A percentile compares a stretch with the other conserved stretches of the same genome.
Evolutionary conservation across 2,113 vertebrate species (phyloP).

Genomic region (Paedocypris sp.): DNA sequence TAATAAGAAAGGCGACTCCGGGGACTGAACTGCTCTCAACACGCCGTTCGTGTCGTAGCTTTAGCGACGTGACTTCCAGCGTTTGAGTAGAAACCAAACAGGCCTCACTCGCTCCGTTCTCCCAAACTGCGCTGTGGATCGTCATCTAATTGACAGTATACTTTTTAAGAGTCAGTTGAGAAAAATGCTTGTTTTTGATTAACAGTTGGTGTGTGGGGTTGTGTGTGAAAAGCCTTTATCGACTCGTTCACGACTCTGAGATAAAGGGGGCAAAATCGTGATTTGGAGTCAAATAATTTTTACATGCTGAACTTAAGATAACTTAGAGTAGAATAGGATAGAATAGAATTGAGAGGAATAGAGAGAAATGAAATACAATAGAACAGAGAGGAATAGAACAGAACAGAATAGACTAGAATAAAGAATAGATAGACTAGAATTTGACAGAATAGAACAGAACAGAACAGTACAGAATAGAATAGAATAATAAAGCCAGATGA

Average conservation of each 20-base stretch:
- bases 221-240: slow-evolving; percentile 31
- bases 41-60: slow-evolving; percentile 7
- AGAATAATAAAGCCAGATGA: no score
- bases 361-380: background rate
- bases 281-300: slow-evolving; percentile 24
- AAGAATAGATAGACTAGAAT: no score
- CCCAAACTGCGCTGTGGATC: background rate
- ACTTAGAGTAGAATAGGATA: no score
- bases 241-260: slow-evolving; percentile 26
- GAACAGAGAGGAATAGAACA: background rate
- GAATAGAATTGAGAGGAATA: no score
- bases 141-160: background rate
- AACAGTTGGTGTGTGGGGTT: background rate
- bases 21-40: slow-evolving; percentile 36
- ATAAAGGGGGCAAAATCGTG: slow-evolving; percentile 1
- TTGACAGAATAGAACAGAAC: no score
- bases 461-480: no score
- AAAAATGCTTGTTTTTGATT: slow-evolving; percentile 21
- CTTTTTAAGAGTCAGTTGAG: slow-evolving; percentile 1
- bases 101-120: slow-evolving; percentile 25
- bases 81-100: slow-evolving; percentile 20
- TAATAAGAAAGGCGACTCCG: slow-evolving; percentile 32
- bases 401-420: background rate
- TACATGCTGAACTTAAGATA: background rate
- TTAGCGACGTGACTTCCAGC: slow-evolving; percentile 22